A percentile compares a stretch with the other conserved stretches of the same genome.
phyloP scores from a whole-genome alignment of 2,797 vertebrate species.

The Dryobates pubescens region DNA sequence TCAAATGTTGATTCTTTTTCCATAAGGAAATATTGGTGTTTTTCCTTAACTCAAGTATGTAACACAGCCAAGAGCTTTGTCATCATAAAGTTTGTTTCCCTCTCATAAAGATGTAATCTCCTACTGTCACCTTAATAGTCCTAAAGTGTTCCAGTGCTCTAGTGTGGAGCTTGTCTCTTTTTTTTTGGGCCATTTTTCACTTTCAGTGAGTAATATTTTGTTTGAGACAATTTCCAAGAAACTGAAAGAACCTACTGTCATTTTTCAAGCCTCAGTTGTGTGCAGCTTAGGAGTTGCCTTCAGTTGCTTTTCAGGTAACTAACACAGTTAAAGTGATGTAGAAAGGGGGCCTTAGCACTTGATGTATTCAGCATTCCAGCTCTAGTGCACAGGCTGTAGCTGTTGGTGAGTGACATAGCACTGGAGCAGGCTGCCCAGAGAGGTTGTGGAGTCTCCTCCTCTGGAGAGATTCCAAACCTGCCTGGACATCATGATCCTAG shows the following conservation, averaged over 20 bases:
- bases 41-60: neutral
- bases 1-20: neutral
- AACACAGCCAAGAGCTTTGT: neutral
- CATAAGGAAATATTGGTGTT: neutral
- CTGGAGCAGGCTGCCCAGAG: no score
- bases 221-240: neutral
- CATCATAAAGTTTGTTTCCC: neutral
- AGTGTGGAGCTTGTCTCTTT: neutral
- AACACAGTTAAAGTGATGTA: neutral
- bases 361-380: neutral
- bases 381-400: neutral
- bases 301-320: neutral
- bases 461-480: no score
- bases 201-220: neutral
- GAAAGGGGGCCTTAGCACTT: neutral
- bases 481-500: no score
- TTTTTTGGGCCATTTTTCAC: neutral
- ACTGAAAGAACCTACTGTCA: neutral
- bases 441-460: no score
- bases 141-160: neutral
- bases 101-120: neutral
- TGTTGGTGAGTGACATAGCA: neutral
- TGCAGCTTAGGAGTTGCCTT: neutral
- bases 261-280: neutral
- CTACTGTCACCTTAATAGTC: neutral